Evolutionary conservation across 2,888 invertebrate genomes (phyloP), one percentile per base, ranked within the genome.

Genomic region (Stratiomys singularior): DNA sequence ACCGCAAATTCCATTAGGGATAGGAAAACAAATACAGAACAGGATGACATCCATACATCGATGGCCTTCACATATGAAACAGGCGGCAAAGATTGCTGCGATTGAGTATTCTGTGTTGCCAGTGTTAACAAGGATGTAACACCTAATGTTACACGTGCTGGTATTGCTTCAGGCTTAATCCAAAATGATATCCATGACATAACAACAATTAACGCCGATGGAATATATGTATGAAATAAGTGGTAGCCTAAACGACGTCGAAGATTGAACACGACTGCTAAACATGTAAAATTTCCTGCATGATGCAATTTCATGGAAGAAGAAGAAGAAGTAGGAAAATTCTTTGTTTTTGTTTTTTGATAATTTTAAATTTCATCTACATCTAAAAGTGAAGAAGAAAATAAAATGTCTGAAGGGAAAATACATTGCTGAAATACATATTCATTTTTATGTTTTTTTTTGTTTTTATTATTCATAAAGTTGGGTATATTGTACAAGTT

Each of bases 181-280:
- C 96, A 97, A 88, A 97, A 97, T 0, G 96, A 96, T 3, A 96
- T 94, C 96, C 96, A 96, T 91, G 96, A 96, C 95, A 97, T 96
- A 77, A 97, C 96, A 80, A 97, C 97, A 83, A 97, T 97, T 83
- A 97, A 90, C 85, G 96, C 96, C 18, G 96, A 96, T 2, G 97
- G 97, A 83, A 97, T 94, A 85, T 97, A 97, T 0, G 96, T 96
- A 88, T 97, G 96, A 88, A 97, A 96, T 74, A 97, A 89, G 85
- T 96, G 96, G 87, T 96, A 97, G 1, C 96, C 96, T 76, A 97
- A 89, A 2, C 96, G 92, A 30, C 97, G 90, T 85, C 96, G 96
- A 82, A 97, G 87, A 76, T 94, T 94, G 87, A 97, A 97, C 79
- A 96, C 92, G 64, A 97, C 96, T 85, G 96, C 96, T 82, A 97